These are phyloP conservation scores for Zaprionus lachaisei DNA, from an alignment of 1,140 invertebrate species.

Conservation along the genomic window DNA sequence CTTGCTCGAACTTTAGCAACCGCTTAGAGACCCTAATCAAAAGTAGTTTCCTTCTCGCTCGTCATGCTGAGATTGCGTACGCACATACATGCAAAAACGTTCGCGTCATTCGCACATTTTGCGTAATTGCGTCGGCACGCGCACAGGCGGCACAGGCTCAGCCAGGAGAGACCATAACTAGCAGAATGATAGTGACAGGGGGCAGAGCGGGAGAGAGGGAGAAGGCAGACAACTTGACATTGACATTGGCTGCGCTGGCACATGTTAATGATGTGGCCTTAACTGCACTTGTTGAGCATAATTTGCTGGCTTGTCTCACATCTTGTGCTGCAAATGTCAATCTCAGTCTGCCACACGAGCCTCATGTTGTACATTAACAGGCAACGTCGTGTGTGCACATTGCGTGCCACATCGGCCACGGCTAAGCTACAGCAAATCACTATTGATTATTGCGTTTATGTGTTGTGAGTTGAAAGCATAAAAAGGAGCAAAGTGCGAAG, in stretches of 20 bases:
- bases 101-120: slow-evolving; percentile 29
- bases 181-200: neutral
- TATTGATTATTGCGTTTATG: slow-evolving; percentile 81
- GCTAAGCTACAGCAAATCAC: slow-evolving; percentile 61
- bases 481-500: slow-evolving; percentile 27
- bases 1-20: neutral
- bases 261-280: slow-evolving; percentile 77
- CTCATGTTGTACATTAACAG: neutral
- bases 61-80: neutral
- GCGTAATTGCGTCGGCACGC: slow-evolving; percentile 31
- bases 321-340: slow-evolving; percentile 33
- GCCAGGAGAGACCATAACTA: slow-evolving; percentile 13
- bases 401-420: neutral
- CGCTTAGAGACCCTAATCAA: slow-evolving; percentile 1
- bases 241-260: slow-evolving; percentile 46
- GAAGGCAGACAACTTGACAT: slow-evolving; percentile 59
- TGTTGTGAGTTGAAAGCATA: slow-evolving; percentile 48
- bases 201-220: neutral
- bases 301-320: slow-evolving; percentile 14
- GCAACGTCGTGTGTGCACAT: slow-evolving; percentile 20
- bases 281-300: slow-evolving; percentile 75
- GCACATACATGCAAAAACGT: neutral
- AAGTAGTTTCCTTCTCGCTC: neutral
- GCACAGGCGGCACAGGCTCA: neutral
- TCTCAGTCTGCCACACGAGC: slow-evolving; percentile 20